Evolutionary conservation across 2,888 invertebrate species (phyloP), one percentile per base, ranked within the genome.

Genomic region (Alloscopus bannaensis): DNA sequence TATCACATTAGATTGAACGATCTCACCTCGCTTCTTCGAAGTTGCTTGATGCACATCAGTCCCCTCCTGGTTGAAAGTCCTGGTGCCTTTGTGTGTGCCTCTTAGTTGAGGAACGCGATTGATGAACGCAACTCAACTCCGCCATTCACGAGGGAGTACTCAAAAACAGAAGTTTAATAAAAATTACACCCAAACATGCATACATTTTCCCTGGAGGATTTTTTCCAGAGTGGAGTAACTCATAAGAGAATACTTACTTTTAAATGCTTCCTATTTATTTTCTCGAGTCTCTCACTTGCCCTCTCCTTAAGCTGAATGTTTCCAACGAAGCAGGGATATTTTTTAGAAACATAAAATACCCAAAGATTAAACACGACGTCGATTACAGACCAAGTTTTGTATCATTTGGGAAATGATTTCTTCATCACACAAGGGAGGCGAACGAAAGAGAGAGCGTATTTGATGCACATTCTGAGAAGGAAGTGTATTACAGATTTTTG

Each of bases 111-210:
- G 72, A 47, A 22, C 6, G 13, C 59, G 75, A 75, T 75, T 75
- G 66, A 75, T 75, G 66, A 75, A 75, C 59, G 40, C 47, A 31
- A 73, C 55, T 66, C 59, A 66, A 59, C 50, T 76, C 47, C 59
- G 24, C 59, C 57, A 57, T 65, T 60, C 76, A 50, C 69, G 28
- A 69, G 76, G 69, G 76, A 76, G 50, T 42, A 52, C 69, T 76
- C 69, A 69, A 26, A 42, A 68, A 47, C 3, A 50, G 68, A 76
- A 76, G 76, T 76, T 69, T 76, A 76, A n/a, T n/a, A n/a, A 76
- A 76, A 76, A 76, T 76, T 76, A 60, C 75, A 2, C 28, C 31
- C 24, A 68, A 65, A 66, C 66, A 75, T 75, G 59, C 36, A 71
- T 18, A 20, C 18, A 36, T 8, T 36, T 40, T 36, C 60, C 31